Conservation (phyloP, 2,113 vertebrate species). For the Malurus melanocephalus region DNA sequence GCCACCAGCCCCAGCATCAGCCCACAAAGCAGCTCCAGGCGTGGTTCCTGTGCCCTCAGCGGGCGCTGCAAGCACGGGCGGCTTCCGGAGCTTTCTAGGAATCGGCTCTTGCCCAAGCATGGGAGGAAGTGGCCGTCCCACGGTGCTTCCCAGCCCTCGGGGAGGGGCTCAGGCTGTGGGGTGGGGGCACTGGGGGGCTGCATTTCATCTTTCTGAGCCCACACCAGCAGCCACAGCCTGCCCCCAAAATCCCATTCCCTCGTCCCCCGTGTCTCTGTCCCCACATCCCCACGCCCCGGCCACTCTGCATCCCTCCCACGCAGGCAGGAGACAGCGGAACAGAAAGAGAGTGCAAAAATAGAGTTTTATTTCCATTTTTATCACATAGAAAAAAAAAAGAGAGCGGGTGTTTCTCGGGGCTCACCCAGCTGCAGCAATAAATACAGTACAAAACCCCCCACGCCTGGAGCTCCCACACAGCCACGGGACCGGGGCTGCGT, state of each 20-base stretch:
- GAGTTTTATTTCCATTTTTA: conserved; percentile 33
- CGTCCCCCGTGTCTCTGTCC: accelerated
- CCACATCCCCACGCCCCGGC: accelerated
- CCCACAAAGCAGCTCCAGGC: not conserved
- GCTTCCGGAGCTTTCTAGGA: conserved; percentile 36
- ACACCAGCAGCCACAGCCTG: accelerated
- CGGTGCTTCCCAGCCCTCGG: not conserved
- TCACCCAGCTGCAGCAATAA: conserved; percentile 29
- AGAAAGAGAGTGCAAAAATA: conserved; percentile 17
- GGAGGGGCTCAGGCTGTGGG: not conserved
- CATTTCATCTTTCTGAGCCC: not conserved
- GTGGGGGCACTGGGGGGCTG: not conserved
- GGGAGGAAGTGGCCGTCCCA: not conserved
- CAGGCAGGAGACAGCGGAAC: not conserved
- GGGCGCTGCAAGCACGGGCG: accelerated
- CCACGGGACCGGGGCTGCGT: not conserved
- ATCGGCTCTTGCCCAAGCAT: not conserved
- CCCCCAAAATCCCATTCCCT: accelerated
- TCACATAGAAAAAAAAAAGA: not conserved
- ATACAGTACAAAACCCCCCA: conserved; percentile 27
- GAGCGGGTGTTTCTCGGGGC: not conserved
- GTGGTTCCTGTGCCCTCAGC: accelerated
- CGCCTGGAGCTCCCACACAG: not conserved
- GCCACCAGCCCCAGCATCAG: not conserved
- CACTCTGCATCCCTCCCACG: not conserved